A percentile compares a stretch with the other conserved stretches of the same genome.
Conservation (phyloP, 2,113 vertebrate genomes). For the Varanus komodoensis region DNA sequence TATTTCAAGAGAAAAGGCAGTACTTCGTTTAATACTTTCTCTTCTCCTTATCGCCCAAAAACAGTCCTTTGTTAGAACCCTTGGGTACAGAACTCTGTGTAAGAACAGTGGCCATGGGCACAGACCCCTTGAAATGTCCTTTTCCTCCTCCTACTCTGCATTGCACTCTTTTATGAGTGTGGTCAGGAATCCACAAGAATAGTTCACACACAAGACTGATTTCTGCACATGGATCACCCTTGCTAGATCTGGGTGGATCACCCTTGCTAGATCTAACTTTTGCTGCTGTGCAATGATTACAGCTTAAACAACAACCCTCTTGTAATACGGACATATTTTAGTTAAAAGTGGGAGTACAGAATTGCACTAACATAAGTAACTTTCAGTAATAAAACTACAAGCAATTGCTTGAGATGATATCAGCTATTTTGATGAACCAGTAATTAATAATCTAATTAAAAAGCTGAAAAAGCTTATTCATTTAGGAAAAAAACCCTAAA, state of each 20-base stretch:
- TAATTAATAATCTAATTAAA: constrained; percentile 34
- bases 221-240: background rate
- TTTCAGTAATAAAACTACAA: constrained; percentile 23
- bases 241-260: background rate
- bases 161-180: background rate
- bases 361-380: background rate
- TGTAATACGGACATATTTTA: background rate
- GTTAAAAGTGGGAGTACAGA: background rate
- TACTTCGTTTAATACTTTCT: background rate
- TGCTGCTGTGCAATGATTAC: background rate
- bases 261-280: background rate
- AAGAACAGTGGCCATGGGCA: background rate
- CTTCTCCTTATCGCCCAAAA: background rate
- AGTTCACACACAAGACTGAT: background rate
- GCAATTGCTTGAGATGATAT: background rate
- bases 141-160: background rate
- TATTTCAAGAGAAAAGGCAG: background rate
- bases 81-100: too few species aligned
- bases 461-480: constrained; percentile 3
- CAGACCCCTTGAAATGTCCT: background rate
- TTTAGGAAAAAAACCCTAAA: constrained; percentile 20
- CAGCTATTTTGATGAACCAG: constrained; percentile 16
- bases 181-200: background rate
- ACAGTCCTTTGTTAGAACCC: background rate
- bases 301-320: background rate